Conservation (phyloP, 2,113 vertebrate species). For the Sturnus vulgaris region DNA sequence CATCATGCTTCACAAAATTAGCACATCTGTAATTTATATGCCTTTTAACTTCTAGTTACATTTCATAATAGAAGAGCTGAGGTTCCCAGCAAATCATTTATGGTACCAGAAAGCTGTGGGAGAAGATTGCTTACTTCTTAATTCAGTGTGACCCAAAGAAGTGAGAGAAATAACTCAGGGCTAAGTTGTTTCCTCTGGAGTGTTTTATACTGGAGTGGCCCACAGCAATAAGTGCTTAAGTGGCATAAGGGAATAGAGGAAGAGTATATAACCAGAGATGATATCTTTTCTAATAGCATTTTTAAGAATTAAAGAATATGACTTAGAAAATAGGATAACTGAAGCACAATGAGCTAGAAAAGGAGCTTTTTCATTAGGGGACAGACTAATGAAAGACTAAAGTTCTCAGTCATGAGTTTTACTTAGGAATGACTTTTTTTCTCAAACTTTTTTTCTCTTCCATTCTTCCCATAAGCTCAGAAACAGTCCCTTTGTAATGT, state of each 20-base stretch:
- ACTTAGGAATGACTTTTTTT: not conserved
- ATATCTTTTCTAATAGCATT: constrained; percentile 71
- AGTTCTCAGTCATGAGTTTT: not conserved
- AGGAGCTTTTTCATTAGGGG: constrained; percentile 62
- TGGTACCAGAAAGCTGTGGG: constrained; percentile 51
- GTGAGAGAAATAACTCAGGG: constrained; percentile 65
- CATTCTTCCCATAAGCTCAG: not conserved
- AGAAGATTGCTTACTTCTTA: constrained; percentile 65
- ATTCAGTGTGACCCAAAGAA: constrained; percentile 66
- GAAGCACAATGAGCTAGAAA: constrained; percentile 69
- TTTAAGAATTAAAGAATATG: constrained; percentile 70
- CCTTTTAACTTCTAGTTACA: constrained; percentile 50
- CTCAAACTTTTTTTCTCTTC: not conserved
- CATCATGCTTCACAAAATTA: constrained; percentile 31
- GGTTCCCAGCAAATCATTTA: constrained; percentile 55
- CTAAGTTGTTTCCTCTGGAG: constrained; percentile 70
- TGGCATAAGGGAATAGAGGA: constrained; percentile 67
- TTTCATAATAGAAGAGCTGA: constrained; percentile 40
- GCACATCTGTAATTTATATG: constrained; percentile 49
- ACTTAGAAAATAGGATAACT: constrained; percentile 65
- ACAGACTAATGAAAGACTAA: not conserved
- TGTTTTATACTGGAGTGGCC: constrained; percentile 58
- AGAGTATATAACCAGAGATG: constrained; percentile 65
- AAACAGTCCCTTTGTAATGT: not conserved
- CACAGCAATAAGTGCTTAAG: constrained; percentile 73